These are phyloP conservation scores for Eutolmus rufibarbis DNA, from an alignment of 2,888 invertebrate genomes.

Conservation along the genomic window DNA sequence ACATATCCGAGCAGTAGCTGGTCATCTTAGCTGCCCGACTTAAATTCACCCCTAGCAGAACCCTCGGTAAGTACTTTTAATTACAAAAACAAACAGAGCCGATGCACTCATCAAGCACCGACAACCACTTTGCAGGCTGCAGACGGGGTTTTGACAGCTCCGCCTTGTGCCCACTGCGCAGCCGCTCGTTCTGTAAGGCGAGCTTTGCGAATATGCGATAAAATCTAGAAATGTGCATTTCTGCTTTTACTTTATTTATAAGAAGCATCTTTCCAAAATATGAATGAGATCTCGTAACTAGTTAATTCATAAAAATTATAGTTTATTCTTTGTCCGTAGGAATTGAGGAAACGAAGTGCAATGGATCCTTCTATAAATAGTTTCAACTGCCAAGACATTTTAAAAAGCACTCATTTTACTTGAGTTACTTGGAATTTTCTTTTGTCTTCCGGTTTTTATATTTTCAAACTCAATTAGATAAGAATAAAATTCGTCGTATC, in stretches of 20 bases:
- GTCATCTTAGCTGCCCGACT: background rate
- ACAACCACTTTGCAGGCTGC: background rate
- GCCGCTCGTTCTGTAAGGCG: background rate
- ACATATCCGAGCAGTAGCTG: slow-evolving; percentile 1
- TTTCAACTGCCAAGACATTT: too few species aligned
- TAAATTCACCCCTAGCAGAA: background rate
- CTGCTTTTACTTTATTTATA: too few species aligned
- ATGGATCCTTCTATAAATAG: background rate
- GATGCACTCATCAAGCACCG: background rate
- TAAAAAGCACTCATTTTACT: too few species aligned
- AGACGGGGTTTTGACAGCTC: background rate
- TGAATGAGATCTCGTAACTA: background rate
- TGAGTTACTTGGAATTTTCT: too few species aligned
- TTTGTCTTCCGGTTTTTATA: too few species aligned
- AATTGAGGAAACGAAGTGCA: background rate
- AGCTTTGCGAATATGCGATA: background rate
- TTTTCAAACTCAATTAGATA: too few species aligned
- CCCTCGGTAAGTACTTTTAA: background rate
- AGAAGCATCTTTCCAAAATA: background rate
- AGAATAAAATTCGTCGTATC: too few species aligned
- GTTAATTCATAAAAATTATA: background rate
- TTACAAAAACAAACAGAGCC: background rate
- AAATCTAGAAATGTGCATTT: too few species aligned
- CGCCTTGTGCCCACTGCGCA: background rate
- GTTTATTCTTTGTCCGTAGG: background rate